Evolutionary conservation across 1,140 invertebrate genomes (phyloP).

Genomic region (Chelonus insularis): DNA sequence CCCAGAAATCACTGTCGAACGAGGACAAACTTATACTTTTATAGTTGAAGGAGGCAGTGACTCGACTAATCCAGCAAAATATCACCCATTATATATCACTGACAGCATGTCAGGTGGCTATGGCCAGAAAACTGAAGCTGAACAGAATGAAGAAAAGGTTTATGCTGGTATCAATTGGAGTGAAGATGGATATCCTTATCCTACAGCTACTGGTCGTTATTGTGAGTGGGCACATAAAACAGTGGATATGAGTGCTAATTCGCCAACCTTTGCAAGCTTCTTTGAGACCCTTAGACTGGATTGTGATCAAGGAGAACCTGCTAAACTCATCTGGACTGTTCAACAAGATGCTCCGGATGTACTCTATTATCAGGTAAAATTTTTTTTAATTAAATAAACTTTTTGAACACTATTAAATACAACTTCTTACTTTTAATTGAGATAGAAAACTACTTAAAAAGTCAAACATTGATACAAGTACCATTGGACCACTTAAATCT

Average conservation of each 20-base stretch:
- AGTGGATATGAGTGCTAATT: slow-evolving; percentile 67
- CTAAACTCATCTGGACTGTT: slow-evolving; percentile 79
- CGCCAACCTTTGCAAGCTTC: slow-evolving; percentile 75
- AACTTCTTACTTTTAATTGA: too few relatives aligned
- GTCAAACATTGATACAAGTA: neutral
- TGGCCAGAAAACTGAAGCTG: slow-evolving; percentile 71
- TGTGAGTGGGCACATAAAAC: slow-evolving; percentile 79
- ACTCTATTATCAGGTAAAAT: slow-evolving; percentile 85
- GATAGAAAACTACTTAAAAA: too few relatives aligned
- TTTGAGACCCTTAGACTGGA: slow-evolving; percentile 73
- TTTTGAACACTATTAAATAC: slow-evolving; percentile 13
- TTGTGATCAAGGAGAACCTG: slow-evolving; percentile 75
- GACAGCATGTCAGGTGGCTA: slow-evolving; percentile 82
- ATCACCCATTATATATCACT: slow-evolving; percentile 96
- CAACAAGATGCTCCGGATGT: slow-evolving; percentile 76
- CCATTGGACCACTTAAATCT: neutral
- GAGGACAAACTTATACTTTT: slow-evolving; percentile 88
- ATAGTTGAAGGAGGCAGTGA: slow-evolving; percentile 79
- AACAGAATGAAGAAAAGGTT: slow-evolving; percentile 71
- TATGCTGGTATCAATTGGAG: slow-evolving; percentile 82
- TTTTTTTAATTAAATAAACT: too few relatives aligned
- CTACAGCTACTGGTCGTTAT: slow-evolving; percentile 74
- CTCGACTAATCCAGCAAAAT: slow-evolving; percentile 71
- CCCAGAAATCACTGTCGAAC: slow-evolving; percentile 86
- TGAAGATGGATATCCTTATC: slow-evolving; percentile 73